Evolutionary conservation across 2,797 vertebrate species (phyloP).

Genomic region (Podargus strigoides): DNA sequence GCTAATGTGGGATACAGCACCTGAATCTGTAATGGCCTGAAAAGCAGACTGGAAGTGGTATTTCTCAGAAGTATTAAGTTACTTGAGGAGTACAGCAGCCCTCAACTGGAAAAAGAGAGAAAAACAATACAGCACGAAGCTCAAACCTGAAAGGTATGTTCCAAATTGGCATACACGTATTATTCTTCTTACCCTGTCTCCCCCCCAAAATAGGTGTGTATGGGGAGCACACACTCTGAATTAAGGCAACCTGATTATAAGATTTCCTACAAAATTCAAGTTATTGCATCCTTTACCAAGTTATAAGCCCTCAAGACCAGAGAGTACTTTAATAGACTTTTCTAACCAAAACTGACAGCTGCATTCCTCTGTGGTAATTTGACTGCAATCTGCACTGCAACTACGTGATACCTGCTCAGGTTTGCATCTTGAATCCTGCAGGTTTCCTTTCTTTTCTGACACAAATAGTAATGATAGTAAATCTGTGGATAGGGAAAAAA

Average conservation of each 20-base stretch:
- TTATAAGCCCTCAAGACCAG: neutral
- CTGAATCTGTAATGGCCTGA: neutral
- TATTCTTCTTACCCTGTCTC: neutral
- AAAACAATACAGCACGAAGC: neutral
- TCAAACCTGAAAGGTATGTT: neutral
- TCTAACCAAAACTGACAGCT: neutral
- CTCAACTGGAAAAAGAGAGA: neutral
- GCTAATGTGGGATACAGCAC: neutral
- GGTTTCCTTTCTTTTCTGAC: neutral
- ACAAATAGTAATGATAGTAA: neutral
- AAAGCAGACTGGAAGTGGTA: neutral
- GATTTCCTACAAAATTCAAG: neutral
- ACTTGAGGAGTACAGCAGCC: neutral
- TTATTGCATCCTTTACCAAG: neutral
- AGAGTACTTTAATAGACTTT: neutral
- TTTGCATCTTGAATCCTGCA: neutral
- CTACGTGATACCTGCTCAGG: neutral
- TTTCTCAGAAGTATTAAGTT: neutral
- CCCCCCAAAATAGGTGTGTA: neutral
- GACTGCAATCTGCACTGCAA: neutral
- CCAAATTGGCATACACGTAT: rapidly evolving
- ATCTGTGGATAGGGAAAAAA: neutral
- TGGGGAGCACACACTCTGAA: neutral
- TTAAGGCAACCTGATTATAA: neutral
- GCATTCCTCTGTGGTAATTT: neutral